Conservation (phyloP, 2,888 invertebrate genomes). For the Phytoseiulus persimilis region DNA sequence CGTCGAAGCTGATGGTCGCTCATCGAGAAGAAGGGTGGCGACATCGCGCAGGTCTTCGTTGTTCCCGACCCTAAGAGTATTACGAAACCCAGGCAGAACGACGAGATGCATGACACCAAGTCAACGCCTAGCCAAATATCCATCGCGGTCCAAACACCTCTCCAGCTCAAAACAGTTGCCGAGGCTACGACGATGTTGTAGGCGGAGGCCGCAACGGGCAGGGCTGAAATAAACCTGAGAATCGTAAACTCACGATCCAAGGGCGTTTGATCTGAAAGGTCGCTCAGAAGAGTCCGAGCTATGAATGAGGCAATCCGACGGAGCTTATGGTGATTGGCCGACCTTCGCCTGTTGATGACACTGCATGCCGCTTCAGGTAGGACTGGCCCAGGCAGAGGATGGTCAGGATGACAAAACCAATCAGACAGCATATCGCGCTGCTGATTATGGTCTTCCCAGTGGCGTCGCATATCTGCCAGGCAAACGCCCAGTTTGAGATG, state of each 20-base stretch:
- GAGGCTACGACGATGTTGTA: not conserved
- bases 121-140: not conserved
- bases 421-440: not conserved
- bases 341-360: constrained; percentile 1
- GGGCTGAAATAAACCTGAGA: not conserved
- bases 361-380: constrained; percentile 25
- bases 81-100: not conserved
- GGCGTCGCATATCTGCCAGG: constrained; percentile 16
- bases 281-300: not conserved
- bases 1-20: not conserved
- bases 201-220: not conserved
- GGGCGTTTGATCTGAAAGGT: not conserved
- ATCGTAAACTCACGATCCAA: not conserved
- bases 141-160: constrained; percentile 23
- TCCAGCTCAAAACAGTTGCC: not conserved
- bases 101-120: not conserved
- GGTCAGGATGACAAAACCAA: not conserved
- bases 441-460: constrained; percentile 7
- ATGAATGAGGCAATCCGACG: not conserved
- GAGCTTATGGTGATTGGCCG: not conserved
- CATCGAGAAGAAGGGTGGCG: not conserved
- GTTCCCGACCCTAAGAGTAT: not conserved
- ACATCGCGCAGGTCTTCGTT: not conserved
- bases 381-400: not conserved
- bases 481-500: constrained; percentile 21